phyloP scores from a whole-genome alignment of 2,113 vertebrate genomes.

The Hystrix cristata region DNA sequence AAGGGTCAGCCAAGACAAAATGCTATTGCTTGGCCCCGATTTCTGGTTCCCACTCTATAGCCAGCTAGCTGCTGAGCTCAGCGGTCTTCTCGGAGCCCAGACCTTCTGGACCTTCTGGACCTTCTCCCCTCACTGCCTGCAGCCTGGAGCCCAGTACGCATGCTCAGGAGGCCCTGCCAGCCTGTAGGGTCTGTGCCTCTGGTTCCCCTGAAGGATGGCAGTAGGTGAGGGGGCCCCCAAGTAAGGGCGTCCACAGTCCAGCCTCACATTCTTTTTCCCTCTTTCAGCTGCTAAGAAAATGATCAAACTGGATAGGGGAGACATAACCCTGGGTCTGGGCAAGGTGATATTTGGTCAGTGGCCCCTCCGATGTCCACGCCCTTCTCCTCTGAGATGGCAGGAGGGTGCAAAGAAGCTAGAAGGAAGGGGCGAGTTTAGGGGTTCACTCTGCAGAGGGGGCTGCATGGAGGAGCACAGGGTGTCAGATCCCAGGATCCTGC shows the following conservation, averaged over 20 bases:
- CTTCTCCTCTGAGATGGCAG: neutral
- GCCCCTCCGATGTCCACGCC: neutral
- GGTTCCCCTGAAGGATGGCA: neutral
- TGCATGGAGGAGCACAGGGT: neutral
- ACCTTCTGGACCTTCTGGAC: conserved; percentile 22
- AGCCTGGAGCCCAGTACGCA: neutral
- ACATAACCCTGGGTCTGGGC: too few species aligned
- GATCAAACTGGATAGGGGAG: neutral
- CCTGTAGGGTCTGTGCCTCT: too few species aligned
- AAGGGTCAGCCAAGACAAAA: conserved; percentile 61
- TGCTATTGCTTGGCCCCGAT: conserved; percentile 55
- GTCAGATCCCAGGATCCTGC: neutral
- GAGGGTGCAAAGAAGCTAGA: neutral
- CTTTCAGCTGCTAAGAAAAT: neutral
- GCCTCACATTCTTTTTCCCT: neutral
- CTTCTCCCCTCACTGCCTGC: neutral
- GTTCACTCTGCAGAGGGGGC: neutral
- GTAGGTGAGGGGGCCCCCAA: neutral
- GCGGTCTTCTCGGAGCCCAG: neutral
- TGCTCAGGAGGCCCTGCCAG: fast-evolving
- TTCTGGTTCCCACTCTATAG: conserved; percentile 27
- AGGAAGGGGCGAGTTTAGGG: neutral
- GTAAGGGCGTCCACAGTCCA: neutral
- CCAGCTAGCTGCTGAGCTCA: conserved; percentile 41
- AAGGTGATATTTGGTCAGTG: neutral